Evolutionary conservation across 2,113 vertebrate species (phyloP).

Genomic region (Puntigrus tetrazona): DNA sequence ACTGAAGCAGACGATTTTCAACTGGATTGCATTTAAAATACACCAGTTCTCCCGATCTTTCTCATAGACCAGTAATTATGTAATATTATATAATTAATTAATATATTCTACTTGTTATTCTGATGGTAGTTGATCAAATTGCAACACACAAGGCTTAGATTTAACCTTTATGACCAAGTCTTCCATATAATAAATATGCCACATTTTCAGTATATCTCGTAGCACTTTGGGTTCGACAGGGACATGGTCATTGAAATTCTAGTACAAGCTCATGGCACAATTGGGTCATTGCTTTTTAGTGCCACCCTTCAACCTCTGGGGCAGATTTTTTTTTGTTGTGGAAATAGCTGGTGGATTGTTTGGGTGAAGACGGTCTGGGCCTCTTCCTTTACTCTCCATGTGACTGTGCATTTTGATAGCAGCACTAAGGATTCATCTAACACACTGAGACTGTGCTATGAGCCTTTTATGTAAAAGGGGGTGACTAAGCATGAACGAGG

Average conservation of each 20-base stretch:
- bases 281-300: slow-evolving; percentile 39
- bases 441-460: background rate
- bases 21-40: background rate
- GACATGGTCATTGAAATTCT: slow-evolving; percentile 47
- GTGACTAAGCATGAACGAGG: slow-evolving; percentile 13
- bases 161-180: background rate
- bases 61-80: background rate
- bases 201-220: background rate
- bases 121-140: background rate
- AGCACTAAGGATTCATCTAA: background rate
- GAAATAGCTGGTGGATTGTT: background rate
- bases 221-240: slow-evolving; percentile 6
- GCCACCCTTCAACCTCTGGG: slow-evolving; percentile 21
- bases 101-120: background rate
- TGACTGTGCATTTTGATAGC: background rate
- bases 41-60: background rate
- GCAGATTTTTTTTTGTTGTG: slow-evolving; percentile 33
- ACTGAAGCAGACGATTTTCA: background rate
- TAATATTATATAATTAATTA: background rate
- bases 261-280: slow-evolving; percentile 22
- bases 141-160: background rate
- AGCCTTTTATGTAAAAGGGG: background rate
- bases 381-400: background rate
- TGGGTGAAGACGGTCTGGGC: background rate
- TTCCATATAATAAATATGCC: background rate